phyloP scores from a whole-genome alignment of 2,797 vertebrate species.

The Aquila chrysaetos region DNA sequence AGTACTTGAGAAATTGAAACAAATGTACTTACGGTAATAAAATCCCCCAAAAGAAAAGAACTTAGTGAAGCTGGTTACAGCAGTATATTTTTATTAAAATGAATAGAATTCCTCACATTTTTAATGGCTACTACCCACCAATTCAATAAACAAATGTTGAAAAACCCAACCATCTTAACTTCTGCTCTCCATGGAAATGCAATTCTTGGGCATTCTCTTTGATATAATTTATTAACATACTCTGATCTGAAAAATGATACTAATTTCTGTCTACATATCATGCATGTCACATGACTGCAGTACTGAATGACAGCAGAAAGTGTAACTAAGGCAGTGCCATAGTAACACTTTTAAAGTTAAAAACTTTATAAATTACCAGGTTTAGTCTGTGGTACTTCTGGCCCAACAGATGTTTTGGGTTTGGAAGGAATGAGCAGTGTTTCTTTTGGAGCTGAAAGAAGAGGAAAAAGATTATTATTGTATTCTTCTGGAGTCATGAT shows the following conservation, averaged over 20 bases:
- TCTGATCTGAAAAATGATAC: neutral
- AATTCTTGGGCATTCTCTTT: neutral
- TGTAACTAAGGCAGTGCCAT: neutral
- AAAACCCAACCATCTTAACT: neutral
- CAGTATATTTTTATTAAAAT: neutral
- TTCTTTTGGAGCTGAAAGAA: constrained; percentile 74
- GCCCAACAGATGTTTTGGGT: constrained; percentile 56
- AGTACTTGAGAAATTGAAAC: neutral
- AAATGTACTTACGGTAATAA: neutral
- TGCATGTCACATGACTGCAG: neutral
- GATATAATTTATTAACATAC: neutral
- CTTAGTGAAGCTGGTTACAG: neutral
- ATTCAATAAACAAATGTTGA: neutral
- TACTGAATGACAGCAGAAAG: neutral
- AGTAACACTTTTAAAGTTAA: constrained; percentile 20
- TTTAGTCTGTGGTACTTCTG: constrained; percentile 67
- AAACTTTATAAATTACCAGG: constrained; percentile 71
- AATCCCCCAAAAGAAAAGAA: neutral
- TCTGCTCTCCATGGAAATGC: neutral
- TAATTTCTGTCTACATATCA: neutral
- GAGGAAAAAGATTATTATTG: constrained; percentile 43
- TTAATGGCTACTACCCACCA: neutral
- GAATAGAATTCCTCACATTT: neutral
- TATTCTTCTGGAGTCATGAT: neutral
- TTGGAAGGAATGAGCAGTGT: constrained; percentile 65